A percentile compares a stretch with the other conserved stretches of the same genome.
phyloP scores from a whole-genome alignment of 2,888 invertebrate species.

The Spodoptera picta region DNA sequence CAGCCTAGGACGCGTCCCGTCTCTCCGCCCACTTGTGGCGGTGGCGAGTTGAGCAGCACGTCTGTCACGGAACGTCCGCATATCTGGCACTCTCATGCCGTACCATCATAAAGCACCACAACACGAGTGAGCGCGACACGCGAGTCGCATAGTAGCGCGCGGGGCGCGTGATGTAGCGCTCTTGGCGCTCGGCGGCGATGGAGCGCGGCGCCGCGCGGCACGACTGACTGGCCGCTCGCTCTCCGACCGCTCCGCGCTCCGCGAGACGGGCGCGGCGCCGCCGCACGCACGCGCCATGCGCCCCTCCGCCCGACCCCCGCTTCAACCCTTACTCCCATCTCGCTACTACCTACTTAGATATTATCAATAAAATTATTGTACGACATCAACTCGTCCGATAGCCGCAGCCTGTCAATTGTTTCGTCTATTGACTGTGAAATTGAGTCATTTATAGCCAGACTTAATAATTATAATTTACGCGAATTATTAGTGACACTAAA shows the following conservation, averaged over 20 bases:
- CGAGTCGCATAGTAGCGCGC: constrained; percentile 77
- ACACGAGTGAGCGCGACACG: constrained; percentile 82
- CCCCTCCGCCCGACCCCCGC: constrained; percentile 57
- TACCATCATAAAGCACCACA: constrained; percentile 87
- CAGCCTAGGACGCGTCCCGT: constrained; percentile 77
- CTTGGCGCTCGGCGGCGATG: constrained; percentile 60
- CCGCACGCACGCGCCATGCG: constrained; percentile 76
- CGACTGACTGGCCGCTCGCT: constrained; percentile 73
- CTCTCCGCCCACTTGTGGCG: constrained; percentile 87
- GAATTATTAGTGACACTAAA: neutral
- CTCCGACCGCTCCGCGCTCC: constrained; percentile 50
- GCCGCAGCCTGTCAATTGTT: constrained; percentile 74
- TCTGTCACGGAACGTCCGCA: constrained; percentile 86
- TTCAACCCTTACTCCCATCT: constrained; percentile 80
- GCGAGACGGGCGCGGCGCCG: constrained; percentile 78
- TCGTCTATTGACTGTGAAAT: constrained; percentile 66
- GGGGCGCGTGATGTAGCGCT: constrained; percentile 62
- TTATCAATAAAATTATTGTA: constrained; percentile 88
- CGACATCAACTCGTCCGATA: constrained; percentile 78
- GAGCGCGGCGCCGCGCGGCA: constrained; percentile 76
- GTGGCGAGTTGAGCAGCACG: constrained; percentile 70
- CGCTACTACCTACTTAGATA: constrained; percentile 84
- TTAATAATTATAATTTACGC: constrained; percentile 14
- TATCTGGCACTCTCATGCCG: constrained; percentile 85
- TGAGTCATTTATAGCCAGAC: constrained; percentile 52